Evolutionary conservation across 2,797 vertebrate species (phyloP), one percentile per base, ranked within the genome.

Genomic region (Sebastes oblongus): DNA sequence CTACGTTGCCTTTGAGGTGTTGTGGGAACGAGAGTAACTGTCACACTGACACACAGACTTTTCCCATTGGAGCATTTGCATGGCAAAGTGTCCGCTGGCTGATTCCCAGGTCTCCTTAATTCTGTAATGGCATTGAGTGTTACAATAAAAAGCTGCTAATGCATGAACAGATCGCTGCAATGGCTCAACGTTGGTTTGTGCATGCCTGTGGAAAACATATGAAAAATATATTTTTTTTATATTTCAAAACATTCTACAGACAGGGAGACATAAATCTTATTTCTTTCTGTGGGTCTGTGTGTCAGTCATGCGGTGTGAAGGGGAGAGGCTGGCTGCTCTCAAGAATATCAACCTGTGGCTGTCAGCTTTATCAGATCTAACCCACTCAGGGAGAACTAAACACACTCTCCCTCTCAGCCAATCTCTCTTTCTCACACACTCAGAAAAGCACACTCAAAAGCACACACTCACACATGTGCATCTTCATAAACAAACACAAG

Each of bases 301-400:
- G 77, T 86, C 74, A 83, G 83, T 52, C 78, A n/a, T 50, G 46
- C 7, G 27, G 86, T 94, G 94, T 93, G 93, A 94, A 94, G 88
- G 52, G 81, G 72, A 87, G 80, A 91, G 77, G 72, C 81, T 79
- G 86, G 81, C 89, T 94, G 90, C 91, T 94, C 93, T 92, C 93
- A 94, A 91, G 92, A 93, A 91, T 90, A 90, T 93, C 92, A 91
- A 93, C 93, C 90, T 89, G 86, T 91, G 89, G 86, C 89, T 92
- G 88, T 94, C 91, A 91, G 77, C 77, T 76, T 95, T 94, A 94
- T 95, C 94, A 93, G 93, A 95, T 95, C 90, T 83, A 78, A 89
- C 73, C 79, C 88, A 88, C 78, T 93, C 89, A 86, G 81, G 87
- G 83, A 89, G 83, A 93, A 92, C 91, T 90, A 90, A 93, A 92